phyloP scores from a whole-genome alignment of 2,797 vertebrate species.

The Urophycis tenuis region DNA sequence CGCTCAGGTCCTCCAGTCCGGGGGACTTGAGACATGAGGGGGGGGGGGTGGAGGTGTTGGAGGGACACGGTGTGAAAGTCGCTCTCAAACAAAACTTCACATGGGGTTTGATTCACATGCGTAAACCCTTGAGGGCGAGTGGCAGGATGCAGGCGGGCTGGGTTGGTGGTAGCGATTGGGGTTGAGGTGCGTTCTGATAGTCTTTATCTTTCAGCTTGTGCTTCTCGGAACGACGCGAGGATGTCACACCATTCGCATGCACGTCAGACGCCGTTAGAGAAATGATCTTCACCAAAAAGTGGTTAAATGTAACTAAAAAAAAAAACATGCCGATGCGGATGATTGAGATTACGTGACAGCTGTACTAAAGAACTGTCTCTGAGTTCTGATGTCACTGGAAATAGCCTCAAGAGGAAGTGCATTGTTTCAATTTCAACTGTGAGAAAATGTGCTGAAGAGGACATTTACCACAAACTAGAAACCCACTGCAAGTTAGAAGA shows the following conservation, averaged over 20 bases:
- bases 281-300: constrained; percentile 18
- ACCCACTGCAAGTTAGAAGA: neutral
- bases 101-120: neutral
- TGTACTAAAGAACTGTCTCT: neutral
- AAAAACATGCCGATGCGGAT: neutral
- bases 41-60: constrained; percentile 51
- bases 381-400: neutral
- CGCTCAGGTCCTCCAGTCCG: constrained; percentile 54
- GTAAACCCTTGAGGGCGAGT: too few relatives aligned
- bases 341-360: neutral
- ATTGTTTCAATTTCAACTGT: neutral
- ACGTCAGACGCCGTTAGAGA: constrained; percentile 23
- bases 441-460: neutral
- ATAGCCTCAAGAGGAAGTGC: neutral
- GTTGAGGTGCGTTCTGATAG: neutral
- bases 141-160: neutral
- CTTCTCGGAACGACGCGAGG: constrained; percentile 46
- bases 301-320: constrained; percentile 31
- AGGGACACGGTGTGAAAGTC: constrained; percentile 63
- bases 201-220: constrained; percentile 49
- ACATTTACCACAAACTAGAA: neutral
- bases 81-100: constrained; percentile 19
- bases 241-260: constrained; percentile 46
- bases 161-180: neutral
- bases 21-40: constrained; percentile 71